phyloP scores from a whole-genome alignment of 2,888 invertebrate genomes.

The Merodon equestris region DNA sequence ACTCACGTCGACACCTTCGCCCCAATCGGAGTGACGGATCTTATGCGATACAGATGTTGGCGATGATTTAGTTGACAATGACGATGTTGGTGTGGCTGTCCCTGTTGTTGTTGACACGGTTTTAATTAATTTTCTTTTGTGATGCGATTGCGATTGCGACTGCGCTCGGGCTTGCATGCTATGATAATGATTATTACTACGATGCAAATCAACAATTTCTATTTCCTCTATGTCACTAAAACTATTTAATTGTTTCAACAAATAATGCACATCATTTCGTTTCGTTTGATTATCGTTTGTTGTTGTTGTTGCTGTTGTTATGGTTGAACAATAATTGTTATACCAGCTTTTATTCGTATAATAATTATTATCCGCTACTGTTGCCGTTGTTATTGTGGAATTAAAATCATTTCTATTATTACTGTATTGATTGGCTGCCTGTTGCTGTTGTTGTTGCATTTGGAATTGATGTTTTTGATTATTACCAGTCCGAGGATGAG shows the following conservation, averaged over 20 bases:
- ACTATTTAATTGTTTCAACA: slow-evolving; percentile 80
- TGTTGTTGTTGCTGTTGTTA: slow-evolving; percentile 16
- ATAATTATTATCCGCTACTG: slow-evolving; percentile 70
- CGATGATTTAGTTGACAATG: slow-evolving; percentile 70
- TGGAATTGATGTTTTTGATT: slow-evolving; percentile 53
- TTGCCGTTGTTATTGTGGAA: slow-evolving; percentile 69
- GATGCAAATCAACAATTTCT: slow-evolving; percentile 79
- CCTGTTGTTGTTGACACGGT: slow-evolving; percentile 70
- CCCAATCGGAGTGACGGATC: slow-evolving; percentile 72
- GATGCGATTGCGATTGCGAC: slow-evolving; percentile 43
- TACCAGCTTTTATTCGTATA: slow-evolving; percentile 65
- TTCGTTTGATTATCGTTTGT: slow-evolving; percentile 78
- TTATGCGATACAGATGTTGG: slow-evolving; percentile 77
- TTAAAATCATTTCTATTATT: slow-evolving; percentile 65
- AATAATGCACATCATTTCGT: slow-evolving; percentile 80
- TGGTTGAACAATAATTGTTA: slow-evolving; percentile 64
- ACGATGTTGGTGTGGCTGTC: slow-evolving; percentile 63
- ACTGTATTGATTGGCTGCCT: slow-evolving; percentile 62
- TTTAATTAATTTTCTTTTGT: slow-evolving; percentile 73
- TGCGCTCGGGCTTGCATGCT: slow-evolving; percentile 30
- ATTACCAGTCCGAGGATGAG: slow-evolving; percentile 23
- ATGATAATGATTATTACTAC: slow-evolving; percentile 63
- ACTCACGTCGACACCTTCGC: slow-evolving; percentile 38
- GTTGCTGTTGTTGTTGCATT: slow-evolving; percentile 67
- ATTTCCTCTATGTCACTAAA: slow-evolving; percentile 80